phyloP scores from a whole-genome alignment of 2,888 invertebrate species.

The Leucophora obtusa region DNA sequence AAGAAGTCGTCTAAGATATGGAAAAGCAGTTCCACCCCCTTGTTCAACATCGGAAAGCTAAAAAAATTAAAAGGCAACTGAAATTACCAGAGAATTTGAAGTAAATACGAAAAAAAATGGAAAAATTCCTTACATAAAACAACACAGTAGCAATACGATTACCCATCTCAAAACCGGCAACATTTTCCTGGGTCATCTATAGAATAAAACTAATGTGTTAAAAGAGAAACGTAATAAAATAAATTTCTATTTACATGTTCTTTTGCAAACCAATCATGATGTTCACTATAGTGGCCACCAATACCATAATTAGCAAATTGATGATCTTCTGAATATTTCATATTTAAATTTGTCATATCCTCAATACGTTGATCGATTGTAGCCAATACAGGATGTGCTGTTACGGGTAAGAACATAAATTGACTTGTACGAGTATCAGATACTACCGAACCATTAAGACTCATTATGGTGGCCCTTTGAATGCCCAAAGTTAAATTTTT shows the following conservation, averaged over 20 bases:
- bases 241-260: slow-evolving; percentile 59
- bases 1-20: slow-evolving; percentile 88
- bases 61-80: neutral
- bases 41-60: slow-evolving; percentile 97
- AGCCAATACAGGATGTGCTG: slow-evolving; percentile 80
- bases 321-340: slow-evolving; percentile 80
- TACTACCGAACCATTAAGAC: slow-evolving; percentile 78
- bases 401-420: slow-evolving; percentile 65
- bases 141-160: slow-evolving; percentile 77
- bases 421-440: slow-evolving; percentile 71
- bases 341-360: slow-evolving; percentile 81
- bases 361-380: slow-evolving; percentile 80
- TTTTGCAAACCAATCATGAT: slow-evolving; percentile 69
- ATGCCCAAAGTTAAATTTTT: slow-evolving; percentile 80
- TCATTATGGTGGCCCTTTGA: slow-evolving; percentile 81
- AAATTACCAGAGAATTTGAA: neutral
- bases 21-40: slow-evolving; percentile 99
- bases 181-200: slow-evolving; percentile 50
- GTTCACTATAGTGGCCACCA: slow-evolving; percentile 83
- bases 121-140: slow-evolving; percentile 74
- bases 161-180: slow-evolving; percentile 59
- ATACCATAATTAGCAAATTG: slow-evolving; percentile 74
- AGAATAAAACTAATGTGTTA: neutral
- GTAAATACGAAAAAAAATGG: neutral
- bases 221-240: neutral